phyloP scores from a whole-genome alignment of 2,888 invertebrate genomes.

The Laothoe populi region DNA sequence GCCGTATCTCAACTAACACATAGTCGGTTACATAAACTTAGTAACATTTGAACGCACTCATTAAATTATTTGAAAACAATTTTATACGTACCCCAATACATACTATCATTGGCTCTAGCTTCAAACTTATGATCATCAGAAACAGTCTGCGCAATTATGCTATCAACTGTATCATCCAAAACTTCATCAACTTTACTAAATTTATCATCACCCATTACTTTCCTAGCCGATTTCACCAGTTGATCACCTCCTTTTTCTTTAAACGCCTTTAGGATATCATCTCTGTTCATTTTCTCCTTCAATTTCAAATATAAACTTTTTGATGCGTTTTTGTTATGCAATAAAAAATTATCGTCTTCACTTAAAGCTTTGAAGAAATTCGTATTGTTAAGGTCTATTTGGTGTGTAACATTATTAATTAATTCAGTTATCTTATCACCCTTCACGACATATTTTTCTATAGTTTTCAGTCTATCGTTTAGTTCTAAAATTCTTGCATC shows the following conservation, averaged over 20 bases:
- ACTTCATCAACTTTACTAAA: conserved; percentile 41
- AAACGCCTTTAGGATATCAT: conserved; percentile 64
- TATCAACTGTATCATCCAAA: conserved; percentile 62
- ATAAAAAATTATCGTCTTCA: conserved; percentile 59
- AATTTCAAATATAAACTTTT: conserved; percentile 67
- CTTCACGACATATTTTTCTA: conserved; percentile 58
- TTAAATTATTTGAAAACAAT: neutral
- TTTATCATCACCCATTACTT: conserved; percentile 48
- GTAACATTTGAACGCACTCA: no score
- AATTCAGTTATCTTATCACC: conserved; percentile 51
- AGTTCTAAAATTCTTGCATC: conserved; percentile 56
- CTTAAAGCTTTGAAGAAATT: conserved; percentile 64
- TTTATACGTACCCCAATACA: conserved; percentile 66
- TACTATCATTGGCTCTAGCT: conserved; percentile 49
- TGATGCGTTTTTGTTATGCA: conserved; percentile 48
- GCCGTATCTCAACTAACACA: no score
- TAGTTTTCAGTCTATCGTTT: conserved; percentile 57
- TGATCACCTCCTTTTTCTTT: conserved; percentile 47
- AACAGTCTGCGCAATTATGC: conserved; percentile 60
- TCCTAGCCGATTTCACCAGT: conserved; percentile 57
- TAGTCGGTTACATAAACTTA: no score
- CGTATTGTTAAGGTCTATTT: conserved; percentile 58
- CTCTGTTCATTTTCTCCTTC: conserved; percentile 72
- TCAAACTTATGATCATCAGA: conserved; percentile 60
- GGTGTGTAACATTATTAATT: conserved; percentile 53